Conservation (phyloP, 2,797 vertebrate genomes). For the Lacerta agilis region DNA sequence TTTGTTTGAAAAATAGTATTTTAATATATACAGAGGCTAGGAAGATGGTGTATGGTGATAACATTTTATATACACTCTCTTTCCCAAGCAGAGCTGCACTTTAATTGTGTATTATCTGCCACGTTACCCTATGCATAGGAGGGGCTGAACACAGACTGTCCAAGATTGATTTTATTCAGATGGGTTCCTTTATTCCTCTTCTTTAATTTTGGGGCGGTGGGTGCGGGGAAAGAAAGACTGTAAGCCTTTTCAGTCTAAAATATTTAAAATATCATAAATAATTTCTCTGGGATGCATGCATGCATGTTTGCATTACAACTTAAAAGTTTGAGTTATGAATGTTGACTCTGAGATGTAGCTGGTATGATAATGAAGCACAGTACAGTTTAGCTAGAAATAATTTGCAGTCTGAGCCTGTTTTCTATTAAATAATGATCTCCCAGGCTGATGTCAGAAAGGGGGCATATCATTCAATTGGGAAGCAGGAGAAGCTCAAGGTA, state of each 20-base stretch:
- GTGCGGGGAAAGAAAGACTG: not conserved
- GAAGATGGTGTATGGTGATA: not conserved
- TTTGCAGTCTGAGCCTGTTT: slow-evolving; percentile 56
- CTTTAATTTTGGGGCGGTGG: not conserved
- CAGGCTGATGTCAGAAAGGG: slow-evolving; percentile 43
- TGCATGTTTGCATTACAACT: slow-evolving; percentile 47
- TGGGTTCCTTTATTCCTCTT: not conserved
- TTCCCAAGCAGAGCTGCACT: slow-evolving; percentile 1
- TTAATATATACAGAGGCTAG: not conserved
- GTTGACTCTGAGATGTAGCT: slow-evolving; percentile 48
- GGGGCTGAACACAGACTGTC: slow-evolving; percentile 28
- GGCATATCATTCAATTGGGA: slow-evolving; percentile 25
- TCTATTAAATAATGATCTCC: slow-evolving; percentile 59
- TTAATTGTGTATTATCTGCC: slow-evolving; percentile 1
- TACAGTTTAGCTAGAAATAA: slow-evolving; percentile 50
- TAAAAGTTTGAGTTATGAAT: slow-evolving; percentile 35
- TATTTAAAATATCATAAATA: slow-evolving; percentile 50
- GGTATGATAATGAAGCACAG: slow-evolving; percentile 54
- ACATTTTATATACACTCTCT: not conserved
- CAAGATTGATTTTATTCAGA: slow-evolving; percentile 8
- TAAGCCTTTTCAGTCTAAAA: slow-evolving; percentile 23
- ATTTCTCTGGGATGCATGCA: slow-evolving; percentile 27
- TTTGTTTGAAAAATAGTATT: not conserved
- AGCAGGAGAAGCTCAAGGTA: slow-evolving; percentile 33
- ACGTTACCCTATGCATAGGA: not conserved